Conservation (phyloP, 2,888 invertebrate species). For the Andricus curvator region DNA sequence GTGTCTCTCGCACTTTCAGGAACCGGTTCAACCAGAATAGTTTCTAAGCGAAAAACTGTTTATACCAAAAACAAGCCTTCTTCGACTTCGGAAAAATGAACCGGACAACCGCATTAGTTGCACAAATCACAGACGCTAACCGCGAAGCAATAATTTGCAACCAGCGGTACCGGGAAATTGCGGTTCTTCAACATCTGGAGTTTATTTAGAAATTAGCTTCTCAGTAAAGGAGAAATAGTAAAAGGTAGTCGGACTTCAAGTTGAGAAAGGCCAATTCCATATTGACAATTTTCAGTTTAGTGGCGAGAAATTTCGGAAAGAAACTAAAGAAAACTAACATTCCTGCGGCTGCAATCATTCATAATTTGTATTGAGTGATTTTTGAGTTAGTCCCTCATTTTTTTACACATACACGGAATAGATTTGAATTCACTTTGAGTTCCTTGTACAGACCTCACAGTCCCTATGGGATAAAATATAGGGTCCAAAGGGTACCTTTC, state of each 20-base stretch:
- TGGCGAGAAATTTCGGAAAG: neutral
- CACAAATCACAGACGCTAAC: neutral
- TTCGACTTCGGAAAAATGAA: neutral
- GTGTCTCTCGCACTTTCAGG: neutral
- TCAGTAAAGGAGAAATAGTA: neutral
- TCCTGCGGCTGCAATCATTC: neutral
- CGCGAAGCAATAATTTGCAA: neutral
- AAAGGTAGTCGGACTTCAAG: neutral
- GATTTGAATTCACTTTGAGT: too few relatives aligned
- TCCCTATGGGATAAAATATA: too few relatives aligned
- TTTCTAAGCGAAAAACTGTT: neutral
- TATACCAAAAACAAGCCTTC: neutral
- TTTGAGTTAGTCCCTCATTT: neutral
- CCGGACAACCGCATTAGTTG: neutral
- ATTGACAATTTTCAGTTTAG: neutral
- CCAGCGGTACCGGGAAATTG: neutral
- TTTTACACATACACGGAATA: too few relatives aligned
- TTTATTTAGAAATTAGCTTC: neutral
- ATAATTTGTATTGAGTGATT: neutral
- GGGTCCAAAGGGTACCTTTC: too few relatives aligned
- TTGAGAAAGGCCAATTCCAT: constrained; percentile 7
- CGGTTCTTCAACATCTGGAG: neutral
- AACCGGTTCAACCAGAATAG: neutral
- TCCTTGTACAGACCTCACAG: too few relatives aligned
- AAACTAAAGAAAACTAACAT: neutral